Conservation (phyloP, 2,888 invertebrate species). For the Dolomedes plantarius region DNA sequence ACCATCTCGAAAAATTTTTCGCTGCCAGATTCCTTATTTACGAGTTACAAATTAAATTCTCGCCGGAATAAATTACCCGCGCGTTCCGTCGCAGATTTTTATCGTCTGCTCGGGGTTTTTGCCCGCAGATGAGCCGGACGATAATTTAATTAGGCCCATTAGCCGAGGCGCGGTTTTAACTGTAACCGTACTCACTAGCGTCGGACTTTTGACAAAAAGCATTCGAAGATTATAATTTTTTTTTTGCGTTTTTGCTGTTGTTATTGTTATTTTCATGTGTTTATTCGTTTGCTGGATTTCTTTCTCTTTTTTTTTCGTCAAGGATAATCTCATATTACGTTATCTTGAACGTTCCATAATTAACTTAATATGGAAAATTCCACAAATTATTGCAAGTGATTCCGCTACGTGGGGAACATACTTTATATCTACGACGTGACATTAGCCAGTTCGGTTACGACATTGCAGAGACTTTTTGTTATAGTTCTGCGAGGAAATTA, state of each 20-base stretch:
- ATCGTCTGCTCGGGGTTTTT: slow-evolving; percentile 55
- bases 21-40: slow-evolving; percentile 70
- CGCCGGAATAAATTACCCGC: slow-evolving; percentile 67
- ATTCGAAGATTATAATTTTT: slow-evolving; percentile 53
- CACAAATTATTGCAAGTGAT: slow-evolving; percentile 40
- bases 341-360: slow-evolving; percentile 54
- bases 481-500: background rate
- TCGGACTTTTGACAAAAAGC: slow-evolving; percentile 65
- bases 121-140: slow-evolving; percentile 60
- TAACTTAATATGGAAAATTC: slow-evolving; percentile 68
- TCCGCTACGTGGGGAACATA: slow-evolving; percentile 25
- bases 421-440: slow-evolving; percentile 47
- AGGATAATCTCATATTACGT: slow-evolving; percentile 58
- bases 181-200: slow-evolving; percentile 58
- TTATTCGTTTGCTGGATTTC: slow-evolving; percentile 40
- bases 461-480: slow-evolving; percentile 43
- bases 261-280: slow-evolving; percentile 59
- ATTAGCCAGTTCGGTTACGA: slow-evolving; percentile 49
- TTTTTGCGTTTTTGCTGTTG: slow-evolving; percentile 25
- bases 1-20: slow-evolving; percentile 44
- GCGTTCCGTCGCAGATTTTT: slow-evolving; percentile 60
- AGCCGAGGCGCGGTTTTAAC: slow-evolving; percentile 57
- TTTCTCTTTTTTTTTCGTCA: slow-evolving; percentile 25
- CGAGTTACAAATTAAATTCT: slow-evolving; percentile 70
- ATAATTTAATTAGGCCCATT: slow-evolving; percentile 70